These are phyloP conservation scores for Crotalus helleri DNA, from an alignment of 2,113 vertebrate genomes.

Conservation along the genomic window DNA sequence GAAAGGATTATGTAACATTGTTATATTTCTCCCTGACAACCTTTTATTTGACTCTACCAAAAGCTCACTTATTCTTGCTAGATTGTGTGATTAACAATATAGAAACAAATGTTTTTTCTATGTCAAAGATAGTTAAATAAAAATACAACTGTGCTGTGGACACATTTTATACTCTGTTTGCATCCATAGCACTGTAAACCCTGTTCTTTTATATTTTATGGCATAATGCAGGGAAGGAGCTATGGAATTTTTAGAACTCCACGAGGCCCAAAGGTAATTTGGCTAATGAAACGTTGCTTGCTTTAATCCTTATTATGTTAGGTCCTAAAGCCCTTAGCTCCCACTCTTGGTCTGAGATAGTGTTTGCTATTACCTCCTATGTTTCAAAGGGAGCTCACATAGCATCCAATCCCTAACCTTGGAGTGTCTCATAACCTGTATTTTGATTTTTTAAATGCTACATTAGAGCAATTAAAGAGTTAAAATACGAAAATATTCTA, in stretches of 20 bases:
- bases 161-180: background rate
- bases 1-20: background rate
- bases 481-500: background rate
- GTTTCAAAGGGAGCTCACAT: background rate
- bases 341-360: background rate
- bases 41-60: background rate
- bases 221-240: background rate
- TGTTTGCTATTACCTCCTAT: background rate
- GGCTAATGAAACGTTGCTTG: background rate
- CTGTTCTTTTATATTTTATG: background rate
- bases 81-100: background rate
- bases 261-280: background rate
- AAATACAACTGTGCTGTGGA: background rate
- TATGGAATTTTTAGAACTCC: background rate
- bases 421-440: background rate
- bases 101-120: background rate
- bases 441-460: background rate
- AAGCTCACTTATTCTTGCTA: background rate
- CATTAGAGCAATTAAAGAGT: background rate
- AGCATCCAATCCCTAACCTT: background rate
- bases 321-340: background rate
- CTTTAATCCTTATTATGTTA: background rate
- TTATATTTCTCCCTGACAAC: background rate
- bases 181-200: background rate
- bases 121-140: background rate